phyloP scores from a whole-genome alignment of 2,797 vertebrate genomes.

The Semotilus atromaculatus region DNA sequence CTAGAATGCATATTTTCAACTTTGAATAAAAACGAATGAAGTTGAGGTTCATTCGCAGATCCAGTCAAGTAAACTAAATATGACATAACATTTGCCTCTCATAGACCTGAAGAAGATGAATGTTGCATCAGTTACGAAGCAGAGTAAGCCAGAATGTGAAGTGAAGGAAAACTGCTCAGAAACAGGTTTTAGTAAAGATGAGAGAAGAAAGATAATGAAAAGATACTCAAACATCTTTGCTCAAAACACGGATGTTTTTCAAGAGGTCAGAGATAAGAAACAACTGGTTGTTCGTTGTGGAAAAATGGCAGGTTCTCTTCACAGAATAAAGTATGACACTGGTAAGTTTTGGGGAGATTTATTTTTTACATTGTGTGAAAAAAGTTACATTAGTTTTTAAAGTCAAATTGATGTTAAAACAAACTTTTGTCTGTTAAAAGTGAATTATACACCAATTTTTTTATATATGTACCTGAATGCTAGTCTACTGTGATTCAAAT shows the following conservation, averaged over 20 bases:
- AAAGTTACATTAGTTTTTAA: neutral
- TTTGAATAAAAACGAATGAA: neutral
- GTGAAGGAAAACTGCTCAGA: neutral
- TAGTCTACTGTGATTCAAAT: neutral
- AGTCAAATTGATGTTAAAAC: neutral
- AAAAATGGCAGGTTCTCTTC: neutral
- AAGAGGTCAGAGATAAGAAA: neutral
- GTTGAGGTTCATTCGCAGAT: neutral
- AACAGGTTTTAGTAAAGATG: neutral
- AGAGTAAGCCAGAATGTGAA: neutral
- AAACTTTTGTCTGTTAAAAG: neutral
- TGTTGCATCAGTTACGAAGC: neutral
- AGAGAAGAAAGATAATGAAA: neutral
- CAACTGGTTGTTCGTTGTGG: neutral
- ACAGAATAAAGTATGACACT: neutral
- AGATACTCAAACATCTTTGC: neutral
- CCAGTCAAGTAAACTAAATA: neutral
- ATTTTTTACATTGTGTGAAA: neutral
- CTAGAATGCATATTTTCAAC: neutral
- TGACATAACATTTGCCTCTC: neutral
- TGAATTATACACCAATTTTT: neutral
- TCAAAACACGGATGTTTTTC: neutral
- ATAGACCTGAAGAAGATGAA: neutral
- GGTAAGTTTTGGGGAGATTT: neutral
- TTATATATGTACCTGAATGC: neutral